These are phyloP conservation scores for Achatina immaculata DNA, from an alignment of 1,140 invertebrate genomes.

Conservation along the genomic window DNA sequence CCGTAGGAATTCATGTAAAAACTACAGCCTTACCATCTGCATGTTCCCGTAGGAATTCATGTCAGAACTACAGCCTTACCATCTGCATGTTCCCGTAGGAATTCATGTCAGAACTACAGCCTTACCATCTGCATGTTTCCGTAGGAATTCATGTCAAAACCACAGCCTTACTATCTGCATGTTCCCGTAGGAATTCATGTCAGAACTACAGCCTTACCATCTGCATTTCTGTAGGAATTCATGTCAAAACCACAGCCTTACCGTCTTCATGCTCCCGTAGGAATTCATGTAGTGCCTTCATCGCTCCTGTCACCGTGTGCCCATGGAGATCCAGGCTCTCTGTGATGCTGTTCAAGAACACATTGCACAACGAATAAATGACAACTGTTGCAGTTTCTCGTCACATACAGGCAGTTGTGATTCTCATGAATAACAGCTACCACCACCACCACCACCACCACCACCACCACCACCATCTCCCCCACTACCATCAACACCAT, in stretches of 20 bases:
- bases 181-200: too few species aligned
- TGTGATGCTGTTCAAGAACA: conserved; percentile 8
- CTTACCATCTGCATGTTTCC: conserved; percentile 31
- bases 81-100: too few species aligned
- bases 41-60: too few species aligned
- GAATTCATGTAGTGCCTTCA: conserved; percentile 27
- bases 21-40: too few species aligned
- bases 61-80: too few species aligned
- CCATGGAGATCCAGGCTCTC: conserved; percentile 37
- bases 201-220: too few species aligned
- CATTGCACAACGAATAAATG: not conserved
- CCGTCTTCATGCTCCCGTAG: conserved; percentile 30
- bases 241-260: too few species aligned
- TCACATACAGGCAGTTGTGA: not conserved
- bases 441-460: not conserved
- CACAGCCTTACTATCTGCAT: too few species aligned
- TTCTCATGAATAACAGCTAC: not conserved
- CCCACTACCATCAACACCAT: too few species aligned
- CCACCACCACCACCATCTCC: not conserved
- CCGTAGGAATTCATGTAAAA: too few species aligned
- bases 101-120: too few species aligned
- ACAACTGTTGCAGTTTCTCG: not conserved
- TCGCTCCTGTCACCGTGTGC: conserved; percentile 33
- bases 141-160: conserved; percentile 20
- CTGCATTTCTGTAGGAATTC: too few species aligned